Conservation (phyloP, 1,140 invertebrate genomes). For the Drosophila mauritiana region DNA sequence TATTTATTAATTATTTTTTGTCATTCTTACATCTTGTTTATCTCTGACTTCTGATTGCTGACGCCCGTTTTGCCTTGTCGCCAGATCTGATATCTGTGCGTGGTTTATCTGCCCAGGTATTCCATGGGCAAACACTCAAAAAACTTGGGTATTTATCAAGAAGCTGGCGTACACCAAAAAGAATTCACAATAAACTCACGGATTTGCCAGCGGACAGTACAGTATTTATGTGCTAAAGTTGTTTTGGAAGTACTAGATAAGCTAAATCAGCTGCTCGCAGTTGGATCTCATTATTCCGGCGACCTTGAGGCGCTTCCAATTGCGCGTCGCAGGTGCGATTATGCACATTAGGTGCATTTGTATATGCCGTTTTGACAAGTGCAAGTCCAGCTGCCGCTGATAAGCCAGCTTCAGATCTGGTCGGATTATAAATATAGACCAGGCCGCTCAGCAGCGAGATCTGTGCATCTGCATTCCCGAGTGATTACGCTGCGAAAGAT, state of each 20-base stretch:
- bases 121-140: constrained; percentile 40
- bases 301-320: constrained; percentile 44
- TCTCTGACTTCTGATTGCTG: constrained; percentile 33
- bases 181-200: constrained; percentile 28
- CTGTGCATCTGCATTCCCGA: constrained; percentile 51
- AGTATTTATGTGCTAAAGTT: constrained; percentile 13
- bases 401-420: constrained; percentile 29
- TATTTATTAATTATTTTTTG: constrained; percentile 3
- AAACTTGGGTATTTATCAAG: constrained; percentile 37
- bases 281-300: constrained; percentile 14
- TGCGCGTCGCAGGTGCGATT: constrained; percentile 22
- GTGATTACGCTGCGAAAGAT: constrained; percentile 44
- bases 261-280: constrained; percentile 36
- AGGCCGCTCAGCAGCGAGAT: constrained; percentile 21
- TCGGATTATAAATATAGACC: constrained; percentile 35
- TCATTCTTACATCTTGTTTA: constrained; percentile 34
- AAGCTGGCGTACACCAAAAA: constrained; percentile 33
- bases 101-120: constrained; percentile 34
- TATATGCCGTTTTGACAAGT: constrained; percentile 28
- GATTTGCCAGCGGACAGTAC: constrained; percentile 33
- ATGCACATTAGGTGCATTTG: constrained; percentile 14
- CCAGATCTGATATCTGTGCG: constrained; percentile 40
- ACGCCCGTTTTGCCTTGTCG: constrained; percentile 35
- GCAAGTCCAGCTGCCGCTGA: constrained; percentile 43
- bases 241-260: constrained; percentile 30